These are phyloP conservation scores for Cordilura impudica DNA, from an alignment of 2,888 invertebrate genomes.

Conservation along the genomic window DNA sequence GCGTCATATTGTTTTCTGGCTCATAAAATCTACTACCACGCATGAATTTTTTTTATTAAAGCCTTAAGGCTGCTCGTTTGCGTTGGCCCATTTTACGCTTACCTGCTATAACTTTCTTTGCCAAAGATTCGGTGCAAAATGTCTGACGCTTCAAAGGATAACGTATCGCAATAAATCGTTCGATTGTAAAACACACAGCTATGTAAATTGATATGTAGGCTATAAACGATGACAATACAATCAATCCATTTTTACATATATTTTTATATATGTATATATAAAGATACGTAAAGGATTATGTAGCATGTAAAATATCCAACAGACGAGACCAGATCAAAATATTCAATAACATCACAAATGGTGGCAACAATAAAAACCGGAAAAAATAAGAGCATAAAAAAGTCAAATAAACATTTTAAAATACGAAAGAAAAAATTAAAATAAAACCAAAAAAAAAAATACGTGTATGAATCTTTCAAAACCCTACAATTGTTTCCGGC, in stretches of 20 bases:
- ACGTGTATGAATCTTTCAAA: constrained; percentile 35
- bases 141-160: constrained; percentile 85
- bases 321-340: not conserved
- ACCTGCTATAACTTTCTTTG: constrained; percentile 82
- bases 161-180: constrained; percentile 87
- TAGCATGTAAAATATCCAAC: not conserved
- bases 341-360: constrained; percentile 11
- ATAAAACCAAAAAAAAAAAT: not conserved
- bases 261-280: too few species aligned
- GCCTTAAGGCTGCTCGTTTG: constrained; percentile 21
- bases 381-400: constrained; percentile 59
- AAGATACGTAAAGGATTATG: too few species aligned
- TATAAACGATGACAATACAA: constrained; percentile 63
- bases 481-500: not conserved
- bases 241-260: too few species aligned
- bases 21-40: not conserved
- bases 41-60: not conserved
- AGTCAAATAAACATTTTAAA: not conserved
- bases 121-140: constrained; percentile 84
- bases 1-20: too few species aligned
- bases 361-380: constrained; percentile 40
- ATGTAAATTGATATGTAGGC: constrained; percentile 86
- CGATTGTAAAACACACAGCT: constrained; percentile 86
- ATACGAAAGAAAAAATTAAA: not conserved
- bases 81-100: constrained; percentile 59